These are phyloP conservation scores for Merops nubicus DNA, from an alignment of 2,113 vertebrate species.

Conservation along the genomic window DNA sequence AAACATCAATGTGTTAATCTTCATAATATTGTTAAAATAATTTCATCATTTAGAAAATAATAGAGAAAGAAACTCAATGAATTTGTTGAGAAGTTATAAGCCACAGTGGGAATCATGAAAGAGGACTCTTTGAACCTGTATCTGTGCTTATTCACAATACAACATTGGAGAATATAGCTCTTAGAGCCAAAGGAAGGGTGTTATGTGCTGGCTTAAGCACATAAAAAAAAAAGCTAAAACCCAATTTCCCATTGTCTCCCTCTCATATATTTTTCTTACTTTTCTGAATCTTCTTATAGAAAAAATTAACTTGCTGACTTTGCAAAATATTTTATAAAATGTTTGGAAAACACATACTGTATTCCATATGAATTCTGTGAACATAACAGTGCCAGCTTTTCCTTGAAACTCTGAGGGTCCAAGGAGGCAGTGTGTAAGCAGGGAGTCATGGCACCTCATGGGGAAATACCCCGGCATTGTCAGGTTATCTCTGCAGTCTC, in stretches of 20 bases:
- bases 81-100: neutral
- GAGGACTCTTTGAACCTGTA: neutral
- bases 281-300: slow-evolving; percentile 13
- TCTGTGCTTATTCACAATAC: neutral
- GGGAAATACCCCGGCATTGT: neutral
- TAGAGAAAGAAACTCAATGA: neutral
- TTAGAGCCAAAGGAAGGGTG: neutral
- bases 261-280: neutral
- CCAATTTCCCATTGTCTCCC: neutral
- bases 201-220: neutral
- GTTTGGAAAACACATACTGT: neutral
- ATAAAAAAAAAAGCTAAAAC: too few species aligned
- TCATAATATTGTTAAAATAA: neutral
- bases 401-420: neutral
- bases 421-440: neutral
- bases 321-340: neutral
- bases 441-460: neutral
- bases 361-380: neutral
- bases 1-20: neutral
- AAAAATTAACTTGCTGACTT: neutral
- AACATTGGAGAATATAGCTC: neutral
- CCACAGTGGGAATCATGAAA: neutral
- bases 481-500: neutral
- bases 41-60: neutral
- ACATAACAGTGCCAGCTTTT: neutral